Conservation (phyloP, 2,797 vertebrate species). For the Mus caroli region DNA sequence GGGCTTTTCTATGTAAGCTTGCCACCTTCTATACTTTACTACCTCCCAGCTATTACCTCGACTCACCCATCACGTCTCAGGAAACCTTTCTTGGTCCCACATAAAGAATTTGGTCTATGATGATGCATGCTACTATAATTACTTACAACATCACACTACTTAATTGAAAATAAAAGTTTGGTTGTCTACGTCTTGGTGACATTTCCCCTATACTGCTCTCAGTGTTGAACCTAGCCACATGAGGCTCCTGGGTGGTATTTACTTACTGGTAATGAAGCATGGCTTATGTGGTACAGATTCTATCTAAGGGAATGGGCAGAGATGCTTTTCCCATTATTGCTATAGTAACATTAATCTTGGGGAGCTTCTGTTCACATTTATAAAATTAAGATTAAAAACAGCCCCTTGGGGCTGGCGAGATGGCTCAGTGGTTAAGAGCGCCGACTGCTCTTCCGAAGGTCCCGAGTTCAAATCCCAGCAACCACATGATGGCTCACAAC, state of each 20-base stretch:
- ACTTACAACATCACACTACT: neutral
- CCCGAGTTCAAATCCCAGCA: too few species aligned
- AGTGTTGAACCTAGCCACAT: neutral
- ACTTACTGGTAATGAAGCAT: constrained; percentile 41
- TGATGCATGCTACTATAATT: neutral
- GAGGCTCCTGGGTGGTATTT: neutral
- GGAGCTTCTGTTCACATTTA: constrained; percentile 31
- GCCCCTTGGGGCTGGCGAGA: too few species aligned
- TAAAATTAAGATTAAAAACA: constrained; percentile 62
- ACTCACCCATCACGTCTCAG: constrained; percentile 16
- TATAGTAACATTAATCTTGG: constrained; percentile 28
- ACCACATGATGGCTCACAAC: too few species aligned
- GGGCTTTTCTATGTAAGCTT: neutral
- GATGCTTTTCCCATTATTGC: neutral
- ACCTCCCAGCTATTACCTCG: neutral
- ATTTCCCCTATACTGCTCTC: neutral
- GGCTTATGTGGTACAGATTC: neutral
- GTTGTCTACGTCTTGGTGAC: neutral
- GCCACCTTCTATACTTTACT: neutral
- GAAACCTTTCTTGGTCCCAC: constrained; percentile 24
- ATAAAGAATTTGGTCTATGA: neutral
- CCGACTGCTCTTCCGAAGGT: too few species aligned
- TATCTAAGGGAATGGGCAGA: constrained; percentile 7
- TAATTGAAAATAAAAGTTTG: neutral
- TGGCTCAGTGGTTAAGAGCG: too few species aligned